Conservation (phyloP, 2,888 invertebrate species). For the Coelinius sp. region DNA sequence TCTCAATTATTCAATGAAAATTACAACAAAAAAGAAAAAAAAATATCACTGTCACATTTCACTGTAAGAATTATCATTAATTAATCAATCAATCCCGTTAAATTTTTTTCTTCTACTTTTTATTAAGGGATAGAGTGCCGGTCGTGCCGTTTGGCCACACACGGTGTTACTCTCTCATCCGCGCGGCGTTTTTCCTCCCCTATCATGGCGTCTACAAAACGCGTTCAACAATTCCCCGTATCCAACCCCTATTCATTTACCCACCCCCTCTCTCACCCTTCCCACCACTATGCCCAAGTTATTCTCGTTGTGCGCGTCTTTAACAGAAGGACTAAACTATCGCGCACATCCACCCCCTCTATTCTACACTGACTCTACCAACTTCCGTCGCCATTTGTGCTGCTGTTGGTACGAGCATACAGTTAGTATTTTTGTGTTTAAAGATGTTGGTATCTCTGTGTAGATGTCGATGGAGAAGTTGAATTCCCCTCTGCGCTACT, state of each 20-base stretch:
- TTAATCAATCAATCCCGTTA: background rate
- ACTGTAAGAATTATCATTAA: slow-evolving; percentile 41
- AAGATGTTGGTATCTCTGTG: slow-evolving; percentile 5
- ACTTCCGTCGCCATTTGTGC: background rate
- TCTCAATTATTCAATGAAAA: background rate
- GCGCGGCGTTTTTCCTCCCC: slow-evolving; percentile 47
- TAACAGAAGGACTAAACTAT: background rate
- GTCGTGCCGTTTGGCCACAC: slow-evolving; percentile 55
- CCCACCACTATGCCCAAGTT: background rate
- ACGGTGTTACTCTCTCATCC: slow-evolving; percentile 48
- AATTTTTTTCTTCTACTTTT: background rate
- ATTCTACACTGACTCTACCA: background rate
- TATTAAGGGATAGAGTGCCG: slow-evolving; percentile 53
- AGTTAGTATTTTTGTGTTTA: slow-evolving; percentile 1
- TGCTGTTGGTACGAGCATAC: slow-evolving; percentile 18
- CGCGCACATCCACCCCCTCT: slow-evolving; percentile 1
- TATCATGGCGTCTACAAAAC: slow-evolving; percentile 40
- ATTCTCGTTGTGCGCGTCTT: slow-evolving; percentile 38
- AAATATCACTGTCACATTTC: slow-evolving; percentile 60
- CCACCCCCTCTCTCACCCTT: no score
- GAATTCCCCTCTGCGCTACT: background rate
- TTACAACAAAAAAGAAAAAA: background rate
- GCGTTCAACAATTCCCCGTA: slow-evolving; percentile 47
- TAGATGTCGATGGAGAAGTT: background rate
- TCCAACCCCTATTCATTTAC: background rate